phyloP scores from a whole-genome alignment of 2,113 vertebrate species.

The Aleadryas rufinucha region DNA sequence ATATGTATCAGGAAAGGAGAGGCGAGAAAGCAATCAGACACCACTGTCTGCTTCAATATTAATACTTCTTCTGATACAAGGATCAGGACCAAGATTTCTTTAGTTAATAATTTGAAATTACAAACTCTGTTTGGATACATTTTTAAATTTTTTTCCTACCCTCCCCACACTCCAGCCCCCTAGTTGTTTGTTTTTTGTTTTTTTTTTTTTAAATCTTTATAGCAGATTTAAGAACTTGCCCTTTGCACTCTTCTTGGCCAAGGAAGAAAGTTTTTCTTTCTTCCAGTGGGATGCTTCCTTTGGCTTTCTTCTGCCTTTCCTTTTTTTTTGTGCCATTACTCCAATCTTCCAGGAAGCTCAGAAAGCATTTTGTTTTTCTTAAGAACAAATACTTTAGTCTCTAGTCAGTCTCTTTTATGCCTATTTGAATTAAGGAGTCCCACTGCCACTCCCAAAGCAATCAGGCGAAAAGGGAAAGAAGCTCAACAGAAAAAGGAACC shows the following conservation, averaged over 20 bases:
- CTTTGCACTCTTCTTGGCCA: not conserved
- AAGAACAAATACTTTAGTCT: not conserved
- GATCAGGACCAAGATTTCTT: not conserved
- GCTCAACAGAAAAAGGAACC: not conserved
- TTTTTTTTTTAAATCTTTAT: not conserved
- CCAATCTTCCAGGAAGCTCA: not conserved
- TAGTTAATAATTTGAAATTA: not conserved
- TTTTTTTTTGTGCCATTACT: not conserved
- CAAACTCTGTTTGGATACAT: not conserved
- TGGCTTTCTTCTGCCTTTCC: not conserved
- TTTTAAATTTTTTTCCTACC: not conserved
- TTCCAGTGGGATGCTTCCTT: not conserved
- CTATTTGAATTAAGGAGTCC: not conserved
- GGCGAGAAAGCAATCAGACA: not conserved
- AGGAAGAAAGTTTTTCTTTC: not conserved
- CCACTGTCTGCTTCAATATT: not conserved
- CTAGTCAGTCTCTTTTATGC: not conserved
- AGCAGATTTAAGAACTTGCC: not conserved
- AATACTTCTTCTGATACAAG: not conserved
- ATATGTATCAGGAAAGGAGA: not conserved
- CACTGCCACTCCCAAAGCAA: not conserved
- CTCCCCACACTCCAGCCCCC: fast-evolving
- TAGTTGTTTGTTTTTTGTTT: too few species aligned
- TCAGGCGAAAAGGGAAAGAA: not conserved
- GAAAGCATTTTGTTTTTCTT: not conserved